phyloP scores from a whole-genome alignment of 2,888 invertebrate genomes.

The Orthosia incerta region DNA sequence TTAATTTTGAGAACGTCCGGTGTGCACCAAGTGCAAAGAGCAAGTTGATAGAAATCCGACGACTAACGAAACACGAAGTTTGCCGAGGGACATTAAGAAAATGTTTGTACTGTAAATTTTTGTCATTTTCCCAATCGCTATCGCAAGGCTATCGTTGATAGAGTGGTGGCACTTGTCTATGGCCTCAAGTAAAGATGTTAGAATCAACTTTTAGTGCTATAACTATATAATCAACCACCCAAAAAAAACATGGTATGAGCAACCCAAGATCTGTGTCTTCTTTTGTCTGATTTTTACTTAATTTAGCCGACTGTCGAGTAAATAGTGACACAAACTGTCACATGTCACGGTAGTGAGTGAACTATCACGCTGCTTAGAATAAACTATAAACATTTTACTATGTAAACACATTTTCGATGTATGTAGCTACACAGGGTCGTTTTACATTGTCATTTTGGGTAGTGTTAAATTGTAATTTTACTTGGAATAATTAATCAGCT shows the following conservation, averaged over 20 bases:
- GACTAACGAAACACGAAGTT: too few relatives aligned
- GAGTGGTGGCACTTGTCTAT: too few relatives aligned
- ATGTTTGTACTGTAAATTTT: too few relatives aligned
- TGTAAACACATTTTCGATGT: constrained; percentile 21
- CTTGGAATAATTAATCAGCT: constrained; percentile 12
- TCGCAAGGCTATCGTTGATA: too few relatives aligned
- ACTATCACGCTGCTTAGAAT: constrained; percentile 9
- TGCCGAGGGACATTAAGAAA: too few relatives aligned
- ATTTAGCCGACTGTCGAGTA: constrained; percentile 5
- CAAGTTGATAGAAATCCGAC: too few relatives aligned
- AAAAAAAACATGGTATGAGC: not conserved
- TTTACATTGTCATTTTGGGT: constrained; percentile 49
- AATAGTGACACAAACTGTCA: not conserved
- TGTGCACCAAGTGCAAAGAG: too few relatives aligned
- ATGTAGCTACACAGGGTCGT: constrained; percentile 45
- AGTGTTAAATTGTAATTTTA: constrained; percentile 25
- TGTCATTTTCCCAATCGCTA: too few relatives aligned
- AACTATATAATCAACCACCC: not conserved
- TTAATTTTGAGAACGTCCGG: too few relatives aligned
- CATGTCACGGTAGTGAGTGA: not conserved
- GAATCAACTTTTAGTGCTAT: not conserved
- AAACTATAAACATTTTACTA: constrained; percentile 10
- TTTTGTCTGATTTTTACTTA: constrained; percentile 8
- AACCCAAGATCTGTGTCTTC: not conserved
- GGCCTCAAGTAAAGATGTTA: not conserved